A percentile compares a stretch with the other conserved stretches of the same genome.
Conservation (phyloP, 37 sponge, comb jelly and placozoan species). For the Spongilla lacustris region DNA sequence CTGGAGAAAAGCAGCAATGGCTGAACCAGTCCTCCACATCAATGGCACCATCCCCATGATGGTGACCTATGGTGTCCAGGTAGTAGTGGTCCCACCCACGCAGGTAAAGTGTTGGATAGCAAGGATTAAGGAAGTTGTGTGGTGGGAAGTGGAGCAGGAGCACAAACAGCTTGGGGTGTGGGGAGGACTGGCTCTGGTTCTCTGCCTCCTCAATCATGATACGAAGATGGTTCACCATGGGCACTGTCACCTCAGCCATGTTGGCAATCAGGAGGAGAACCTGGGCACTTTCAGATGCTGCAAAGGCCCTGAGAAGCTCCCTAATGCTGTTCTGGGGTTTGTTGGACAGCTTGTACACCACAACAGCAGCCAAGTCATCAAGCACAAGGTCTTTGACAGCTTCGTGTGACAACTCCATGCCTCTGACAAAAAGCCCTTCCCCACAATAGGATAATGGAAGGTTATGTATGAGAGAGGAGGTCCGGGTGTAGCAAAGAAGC, state of each 20-base stretch:
- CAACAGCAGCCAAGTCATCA: slow-evolving; percentile 17
- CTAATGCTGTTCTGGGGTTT: slow-evolving; percentile 43
- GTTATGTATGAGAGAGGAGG: slow-evolving; percentile 66
- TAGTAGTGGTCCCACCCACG: slow-evolving; percentile 91
- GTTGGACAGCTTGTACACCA: slow-evolving; percentile 61
- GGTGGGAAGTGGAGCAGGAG: slow-evolving; percentile 86
- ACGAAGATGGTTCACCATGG: slow-evolving; percentile 86
- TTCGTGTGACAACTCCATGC: not conserved
- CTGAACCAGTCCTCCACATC: slow-evolving; percentile 70
- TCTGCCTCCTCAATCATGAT: slow-evolving; percentile 90
- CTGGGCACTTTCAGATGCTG: not conserved
- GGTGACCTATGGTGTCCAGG: slow-evolving; percentile 73
- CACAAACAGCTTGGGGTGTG: slow-evolving; percentile 72
- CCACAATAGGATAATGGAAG: slow-evolving; percentile 54
- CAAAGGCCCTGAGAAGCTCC: slow-evolving; percentile 53
- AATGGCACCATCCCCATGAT: slow-evolving; percentile 18
- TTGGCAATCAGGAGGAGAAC: slow-evolving; percentile 59
- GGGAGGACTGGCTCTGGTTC: not conserved
- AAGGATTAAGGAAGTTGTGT: slow-evolving; percentile 45
- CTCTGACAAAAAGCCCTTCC: not conserved
- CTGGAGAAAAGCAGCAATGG: slow-evolving; percentile 29
- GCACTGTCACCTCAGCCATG: slow-evolving; percentile 72
- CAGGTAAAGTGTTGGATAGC: slow-evolving; percentile 86
- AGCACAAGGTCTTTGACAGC: slow-evolving; percentile 11
- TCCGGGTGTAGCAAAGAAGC: slow-evolving; percentile 77